Conservation (phyloP, 2,888 invertebrate genomes). For the Yponomeuta cagnagella region DNA sequence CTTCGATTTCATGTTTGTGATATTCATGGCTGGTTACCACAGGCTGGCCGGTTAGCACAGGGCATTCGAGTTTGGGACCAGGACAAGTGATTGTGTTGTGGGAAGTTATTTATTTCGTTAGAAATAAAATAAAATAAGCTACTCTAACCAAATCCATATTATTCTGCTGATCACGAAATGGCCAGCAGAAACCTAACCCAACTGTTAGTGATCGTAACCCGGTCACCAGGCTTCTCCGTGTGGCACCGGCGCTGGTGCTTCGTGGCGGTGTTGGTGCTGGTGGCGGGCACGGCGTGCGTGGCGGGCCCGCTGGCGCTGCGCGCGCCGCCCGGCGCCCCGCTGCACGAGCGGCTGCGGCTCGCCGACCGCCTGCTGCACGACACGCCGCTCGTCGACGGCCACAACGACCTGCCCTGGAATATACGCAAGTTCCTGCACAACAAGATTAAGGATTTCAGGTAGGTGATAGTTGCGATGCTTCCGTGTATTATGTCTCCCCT, state of each 20-base stretch:
- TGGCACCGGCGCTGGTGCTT: conserved; percentile 84
- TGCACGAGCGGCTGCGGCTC: conserved; percentile 84
- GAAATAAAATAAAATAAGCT: no score
- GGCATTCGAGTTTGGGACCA: no score
- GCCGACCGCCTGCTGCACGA: conserved; percentile 84
- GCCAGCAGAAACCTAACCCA: no score
- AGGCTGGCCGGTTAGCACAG: no score
- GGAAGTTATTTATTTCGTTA: no score
- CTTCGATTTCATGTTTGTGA: no score
- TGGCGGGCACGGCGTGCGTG: conserved; percentile 87
- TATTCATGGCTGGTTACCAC: no score
- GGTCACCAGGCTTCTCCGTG: conserved; percentile 48
- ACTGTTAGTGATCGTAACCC: background rate
- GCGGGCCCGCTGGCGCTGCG: conserved; percentile 87
- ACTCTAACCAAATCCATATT: no score
- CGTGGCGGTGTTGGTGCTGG: conserved; percentile 83
- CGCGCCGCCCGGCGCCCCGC: conserved; percentile 84
- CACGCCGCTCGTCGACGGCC: conserved; percentile 88
- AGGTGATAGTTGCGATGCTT: conserved; percentile 26
- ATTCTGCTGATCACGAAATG: no score
- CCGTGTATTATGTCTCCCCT: conserved; percentile 27
- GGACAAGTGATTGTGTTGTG: no score
- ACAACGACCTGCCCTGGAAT: conserved; percentile 95
- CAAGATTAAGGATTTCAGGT: conserved; percentile 88
- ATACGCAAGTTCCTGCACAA: conserved; percentile 93